Base-by-base conservation (phyloP, 1,140 invertebrate genomes). In the Zaprionus camerounensis region DNA sequence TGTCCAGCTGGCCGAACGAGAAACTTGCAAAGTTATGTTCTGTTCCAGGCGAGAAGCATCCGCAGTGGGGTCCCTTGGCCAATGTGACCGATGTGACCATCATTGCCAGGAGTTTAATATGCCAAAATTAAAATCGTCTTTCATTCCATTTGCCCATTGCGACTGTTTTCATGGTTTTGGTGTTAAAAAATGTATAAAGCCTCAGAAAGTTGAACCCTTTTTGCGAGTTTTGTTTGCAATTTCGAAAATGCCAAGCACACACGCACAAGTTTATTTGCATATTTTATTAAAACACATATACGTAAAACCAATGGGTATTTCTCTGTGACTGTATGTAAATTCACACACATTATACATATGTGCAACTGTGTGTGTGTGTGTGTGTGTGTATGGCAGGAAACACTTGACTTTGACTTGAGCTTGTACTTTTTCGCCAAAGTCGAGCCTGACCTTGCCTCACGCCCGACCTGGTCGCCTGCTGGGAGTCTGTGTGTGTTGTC, bases 201-300 rank as follows among this genome's bases (percentile, higher is more conserved):
- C 36, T 61, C 31, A 58, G 28, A 58, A 63, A 75, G 59, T 66
- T 76, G 34, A 66, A 76, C 62, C 68, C 69, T 62, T 71, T 76
- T 71, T 44, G 12, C 6, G 26, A 66, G 56, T 71, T 76, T 71
- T 62, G 59, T 76, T 75, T 75, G 72, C 57, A 72, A 76, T 76
- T 76, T 71, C 49, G 56, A 22, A 71, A 71, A 76, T 76, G 61
- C 62, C 71, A 71, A 63, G 69, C 74, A 77, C 69, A 77, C 69
- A 77, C 68, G 46, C 69, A 68, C 68, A 72, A 66, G 46, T 78
- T 80, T 86, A 86, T 86, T 86, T 86, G 82, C 82, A 86, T 86
- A 86, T 86, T 86, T 86, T 86, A 82, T 86, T 86, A 70, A 78
- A 69, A 73, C 28, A 65, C 28, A 64, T 12, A 44, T n/a, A 46